A percentile compares a stretch with the other conserved stretches of the same genome.
These are phyloP conservation scores for Acronicta aceris DNA, from an alignment of 2,888 invertebrate genomes.

Conservation along the genomic window DNA sequence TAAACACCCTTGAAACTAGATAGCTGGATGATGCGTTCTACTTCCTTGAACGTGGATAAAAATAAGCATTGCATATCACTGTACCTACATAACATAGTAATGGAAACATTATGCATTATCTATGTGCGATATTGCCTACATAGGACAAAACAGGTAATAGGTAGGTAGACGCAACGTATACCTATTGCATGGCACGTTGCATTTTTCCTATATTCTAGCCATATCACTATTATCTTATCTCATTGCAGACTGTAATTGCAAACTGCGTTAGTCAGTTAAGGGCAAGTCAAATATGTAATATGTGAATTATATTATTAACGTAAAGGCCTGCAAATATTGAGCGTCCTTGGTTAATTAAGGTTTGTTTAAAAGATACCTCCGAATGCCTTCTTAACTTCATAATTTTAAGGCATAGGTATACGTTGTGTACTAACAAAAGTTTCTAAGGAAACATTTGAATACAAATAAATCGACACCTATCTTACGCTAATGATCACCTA, in stretches of 20 bases:
- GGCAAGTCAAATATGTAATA: conserved; percentile 31
- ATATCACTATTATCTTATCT: conserved; percentile 51
- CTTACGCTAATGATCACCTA: conserved; percentile 60
- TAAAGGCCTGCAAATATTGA: no score
- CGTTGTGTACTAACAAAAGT: background rate
- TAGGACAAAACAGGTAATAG: conserved; percentile 14
- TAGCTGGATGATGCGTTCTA: conserved; percentile 16
- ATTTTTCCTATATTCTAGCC: conserved; percentile 39
- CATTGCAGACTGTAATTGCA: conserved; percentile 46
- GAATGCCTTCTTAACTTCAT: conserved; percentile 10
- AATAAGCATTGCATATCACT: conserved; percentile 38
- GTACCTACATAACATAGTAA: conserved; percentile 28
- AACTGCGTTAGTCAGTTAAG: conserved; percentile 44
- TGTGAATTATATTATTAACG: conserved; percentile 20
- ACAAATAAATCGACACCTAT: conserved; percentile 55
- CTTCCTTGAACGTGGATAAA: conserved; percentile 37
- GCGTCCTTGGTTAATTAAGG: background rate
- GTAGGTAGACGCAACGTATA: conserved; percentile 19
- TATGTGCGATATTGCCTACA: conserved; percentile 11
- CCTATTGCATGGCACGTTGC: conserved; percentile 31
- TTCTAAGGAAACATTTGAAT: conserved; percentile 41
- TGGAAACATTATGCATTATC: conserved; percentile 47
- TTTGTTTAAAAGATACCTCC: background rate
- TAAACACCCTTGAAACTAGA: conserved; percentile 5
- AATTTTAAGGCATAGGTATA: background rate